phyloP scores from a whole-genome alignment of 1,140 invertebrate genomes.

The Lutraria rhynchaena region DNA sequence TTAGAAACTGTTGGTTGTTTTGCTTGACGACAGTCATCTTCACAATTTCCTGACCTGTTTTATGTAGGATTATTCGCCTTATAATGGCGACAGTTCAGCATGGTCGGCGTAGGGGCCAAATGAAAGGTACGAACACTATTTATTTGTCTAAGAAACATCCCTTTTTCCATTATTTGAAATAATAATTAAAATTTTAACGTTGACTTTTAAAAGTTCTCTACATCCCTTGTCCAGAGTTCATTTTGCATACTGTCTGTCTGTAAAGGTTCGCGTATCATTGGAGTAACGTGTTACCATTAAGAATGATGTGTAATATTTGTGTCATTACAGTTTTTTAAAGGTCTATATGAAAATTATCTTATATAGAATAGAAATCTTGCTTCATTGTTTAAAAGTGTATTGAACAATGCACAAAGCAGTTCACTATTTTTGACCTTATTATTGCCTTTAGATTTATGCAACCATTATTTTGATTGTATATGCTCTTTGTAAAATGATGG shows the following conservation, averaged over 20 bases:
- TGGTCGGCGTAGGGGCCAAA: conserved; percentile 73
- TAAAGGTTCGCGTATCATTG: background rate
- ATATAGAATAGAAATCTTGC: no score
- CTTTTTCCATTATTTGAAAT: no score
- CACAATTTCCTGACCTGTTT: background rate
- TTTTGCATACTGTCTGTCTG: background rate
- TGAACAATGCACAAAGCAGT: no score
- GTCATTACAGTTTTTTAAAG: no score
- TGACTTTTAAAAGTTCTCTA: background rate
- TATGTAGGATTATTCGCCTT: background rate
- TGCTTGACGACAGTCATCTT: conserved; percentile 63
- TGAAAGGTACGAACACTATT: conserved; percentile 63
- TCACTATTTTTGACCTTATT: no score
- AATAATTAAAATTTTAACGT: background rate
- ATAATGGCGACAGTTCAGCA: conserved; percentile 77
- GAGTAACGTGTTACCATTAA: background rate
- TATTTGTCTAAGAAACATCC: background rate
- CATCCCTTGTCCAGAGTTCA: background rate
- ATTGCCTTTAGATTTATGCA: no score
- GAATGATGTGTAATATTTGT: background rate
- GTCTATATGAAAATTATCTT: no score
- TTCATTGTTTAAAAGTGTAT: no score
- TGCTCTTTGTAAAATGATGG: no score
- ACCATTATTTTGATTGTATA: no score
- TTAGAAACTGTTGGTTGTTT: conserved; percentile 61